A percentile compares a stretch with the other conserved stretches of the same genome.
Evolutionary conservation across 2,888 invertebrate species (phyloP).

Genomic region (Phymatocera aterrima): DNA sequence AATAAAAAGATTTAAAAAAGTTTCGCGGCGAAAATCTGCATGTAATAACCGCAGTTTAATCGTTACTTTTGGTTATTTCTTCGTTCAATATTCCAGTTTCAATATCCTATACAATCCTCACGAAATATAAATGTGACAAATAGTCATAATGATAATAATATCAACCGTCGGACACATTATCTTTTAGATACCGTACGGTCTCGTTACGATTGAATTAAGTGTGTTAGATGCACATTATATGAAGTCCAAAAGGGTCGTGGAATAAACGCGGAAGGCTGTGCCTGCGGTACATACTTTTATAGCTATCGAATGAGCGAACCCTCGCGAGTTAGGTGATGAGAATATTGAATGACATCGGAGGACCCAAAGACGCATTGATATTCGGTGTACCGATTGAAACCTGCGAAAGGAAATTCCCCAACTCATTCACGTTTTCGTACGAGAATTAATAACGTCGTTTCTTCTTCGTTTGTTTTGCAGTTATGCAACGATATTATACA

Average conservation of each 20-base stretch:
- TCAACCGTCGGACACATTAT: background rate
- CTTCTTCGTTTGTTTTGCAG: no score
- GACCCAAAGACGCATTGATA: background rate
- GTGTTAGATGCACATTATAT: background rate
- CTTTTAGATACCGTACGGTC: background rate
- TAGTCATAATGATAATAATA: background rate
- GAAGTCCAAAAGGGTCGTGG: background rate
- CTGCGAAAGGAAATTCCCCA: no score
- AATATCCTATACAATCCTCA: no score
- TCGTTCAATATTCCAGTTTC: no score
- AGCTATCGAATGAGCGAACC: background rate
- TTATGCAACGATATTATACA: no score
- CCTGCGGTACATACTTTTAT: background rate
- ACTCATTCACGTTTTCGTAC: no score
- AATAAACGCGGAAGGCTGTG: background rate
- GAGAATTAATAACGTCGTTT: no score
- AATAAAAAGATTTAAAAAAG: background rate
- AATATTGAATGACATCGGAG: background rate
- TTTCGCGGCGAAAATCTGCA: background rate
- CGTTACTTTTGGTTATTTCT: no score
- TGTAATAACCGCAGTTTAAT: no score
- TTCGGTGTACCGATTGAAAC: no score
- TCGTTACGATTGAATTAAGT: background rate
- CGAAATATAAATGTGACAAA: no score
- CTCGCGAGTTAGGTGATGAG: background rate